Base-by-base conservation (phyloP, 2,888 invertebrate species). In the Coelinius sp. region DNA sequence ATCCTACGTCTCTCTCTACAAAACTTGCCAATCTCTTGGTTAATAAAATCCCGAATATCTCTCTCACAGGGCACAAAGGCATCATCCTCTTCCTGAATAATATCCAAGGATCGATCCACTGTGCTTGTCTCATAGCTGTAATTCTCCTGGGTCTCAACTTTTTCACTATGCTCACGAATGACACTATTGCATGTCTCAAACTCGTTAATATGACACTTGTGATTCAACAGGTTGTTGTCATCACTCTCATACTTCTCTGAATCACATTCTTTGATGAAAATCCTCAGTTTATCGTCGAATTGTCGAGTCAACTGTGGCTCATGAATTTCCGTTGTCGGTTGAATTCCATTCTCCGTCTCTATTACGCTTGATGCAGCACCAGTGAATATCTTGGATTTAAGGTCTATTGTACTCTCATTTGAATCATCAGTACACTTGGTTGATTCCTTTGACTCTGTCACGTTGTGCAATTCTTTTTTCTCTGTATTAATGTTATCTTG, bases 11-110 rank as follows among this genome's bases (percentile, higher is more conserved):
- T 89, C 44, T 80, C 80, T 20, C 86, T 77, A 1, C 83, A 75
- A 71, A 82, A 86, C 75, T 86, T 89, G 84, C 81, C 90, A 81
- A 86, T 90, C 88, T 79, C 91, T 87, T 78, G 90, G 88, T 80
- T 91, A 83, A 78, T 91, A 83, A 78, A 92, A 90, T 77, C 90
- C n/a, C 86, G 78, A 63, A 88, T 86, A 31, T 84, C 84, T 22
- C 82, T 84, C 64, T 84, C 85, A 69, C 81, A 89, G 76, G 91
- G 90, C 76, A 92, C 92, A 4, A 91, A 89, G 82, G 89, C 87
- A 80, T 93, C 93, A 2, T 91, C 91, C 88, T 95, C 95, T 87
- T 95, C 95, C 80, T 92, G 92, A 77, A 95, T 95, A 5, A 93
- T 94, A 82, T 94, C 94, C 81, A 95, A 88, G 77, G 91, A 93